Conservation (phyloP, 2,888 invertebrate genomes). For the Tachina fera region DNA sequence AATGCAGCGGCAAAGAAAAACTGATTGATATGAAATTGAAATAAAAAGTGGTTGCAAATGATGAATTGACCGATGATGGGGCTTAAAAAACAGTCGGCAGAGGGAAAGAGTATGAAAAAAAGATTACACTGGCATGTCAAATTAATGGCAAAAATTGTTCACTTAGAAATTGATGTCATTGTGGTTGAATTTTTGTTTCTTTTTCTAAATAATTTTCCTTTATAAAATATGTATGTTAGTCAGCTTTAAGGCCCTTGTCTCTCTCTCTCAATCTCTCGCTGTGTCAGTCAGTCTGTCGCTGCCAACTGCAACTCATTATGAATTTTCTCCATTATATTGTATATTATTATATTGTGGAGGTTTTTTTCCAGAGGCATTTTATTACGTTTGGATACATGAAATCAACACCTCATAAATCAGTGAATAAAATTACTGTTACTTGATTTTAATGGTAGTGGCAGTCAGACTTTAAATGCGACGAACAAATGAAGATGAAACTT, state of each 20-base stretch:
- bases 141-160: conserved; percentile 57
- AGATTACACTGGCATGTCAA: conserved; percentile 46
- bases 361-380: conserved; percentile 37
- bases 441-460: conserved; percentile 40
- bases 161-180: conserved; percentile 69
- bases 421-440: conserved; percentile 56
- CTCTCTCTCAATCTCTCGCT: background rate
- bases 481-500: conserved; percentile 54
- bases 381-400: conserved; percentile 66
- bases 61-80: conserved; percentile 45
- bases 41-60: conserved; percentile 57
- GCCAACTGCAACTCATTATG: conserved; percentile 52
- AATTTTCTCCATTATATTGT: conserved; percentile 50
- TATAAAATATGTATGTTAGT: background rate
- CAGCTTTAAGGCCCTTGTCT: conserved; percentile 49
- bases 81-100: background rate
- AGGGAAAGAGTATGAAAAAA: conserved; percentile 1
- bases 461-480: conserved; percentile 13
- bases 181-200: conserved; percentile 50
- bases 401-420: conserved; percentile 71
- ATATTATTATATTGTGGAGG: background rate
- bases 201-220: conserved; percentile 17
- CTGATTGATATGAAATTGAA: conserved; percentile 64
- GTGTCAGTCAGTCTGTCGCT: no score
- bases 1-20: conserved; percentile 36